Evolutionary conservation across 2,113 vertebrate genomes (phyloP).

Genomic region (Cebus imitator): DNA sequence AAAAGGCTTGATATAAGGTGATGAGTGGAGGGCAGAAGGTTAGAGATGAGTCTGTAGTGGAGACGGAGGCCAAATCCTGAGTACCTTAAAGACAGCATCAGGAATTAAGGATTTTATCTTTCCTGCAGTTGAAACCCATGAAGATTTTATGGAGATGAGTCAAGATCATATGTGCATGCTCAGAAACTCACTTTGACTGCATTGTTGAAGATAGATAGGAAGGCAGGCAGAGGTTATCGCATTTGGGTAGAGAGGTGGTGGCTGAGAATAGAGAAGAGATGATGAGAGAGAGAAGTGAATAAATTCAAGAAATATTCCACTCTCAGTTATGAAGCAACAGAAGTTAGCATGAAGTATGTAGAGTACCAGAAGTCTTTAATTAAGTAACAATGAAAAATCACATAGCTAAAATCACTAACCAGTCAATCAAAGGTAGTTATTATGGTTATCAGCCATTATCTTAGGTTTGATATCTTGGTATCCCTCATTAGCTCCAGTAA

Average conservation of each 20-base stretch:
- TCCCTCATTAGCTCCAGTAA: background rate
- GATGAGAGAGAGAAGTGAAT: background rate
- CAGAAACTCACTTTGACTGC: background rate
- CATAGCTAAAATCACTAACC: background rate
- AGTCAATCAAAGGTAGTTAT: background rate
- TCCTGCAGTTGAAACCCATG: background rate
- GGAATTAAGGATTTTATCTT: background rate
- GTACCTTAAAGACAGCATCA: background rate
- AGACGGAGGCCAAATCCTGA: background rate
- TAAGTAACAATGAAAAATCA: slow-evolving; percentile 7
- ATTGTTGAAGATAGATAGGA: background rate
- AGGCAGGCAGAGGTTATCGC: background rate
- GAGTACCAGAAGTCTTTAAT: background rate
- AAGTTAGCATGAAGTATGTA: background rate
- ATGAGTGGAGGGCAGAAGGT: background rate
- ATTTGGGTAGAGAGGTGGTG: background rate
- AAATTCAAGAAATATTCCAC: background rate
- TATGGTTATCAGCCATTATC: background rate
- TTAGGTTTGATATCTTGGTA: background rate
- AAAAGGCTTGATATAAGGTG: background rate
- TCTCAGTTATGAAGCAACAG: background rate
- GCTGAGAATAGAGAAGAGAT: background rate
- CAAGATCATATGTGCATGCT: background rate
- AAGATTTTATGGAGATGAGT: background rate
- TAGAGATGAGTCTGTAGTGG: background rate